Evolutionary conservation across 2,797 vertebrate genomes (phyloP), one percentile per base, ranked within the genome.

Genomic region (Zenarchopterus dispar): DNA sequence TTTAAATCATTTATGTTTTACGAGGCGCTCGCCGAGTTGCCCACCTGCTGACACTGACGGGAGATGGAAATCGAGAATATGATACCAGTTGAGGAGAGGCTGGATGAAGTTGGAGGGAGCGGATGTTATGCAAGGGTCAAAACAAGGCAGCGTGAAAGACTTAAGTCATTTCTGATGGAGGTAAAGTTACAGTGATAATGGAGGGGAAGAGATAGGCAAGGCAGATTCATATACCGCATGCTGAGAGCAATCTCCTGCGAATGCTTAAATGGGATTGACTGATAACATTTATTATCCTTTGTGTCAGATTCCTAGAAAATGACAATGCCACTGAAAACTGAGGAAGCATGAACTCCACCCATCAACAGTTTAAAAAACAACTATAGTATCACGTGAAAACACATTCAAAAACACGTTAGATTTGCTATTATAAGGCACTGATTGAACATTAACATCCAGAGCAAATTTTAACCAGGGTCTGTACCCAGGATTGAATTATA

Each of bases 1-100:
- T 66, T 16, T 88, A 43, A 89, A 90, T 88, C 56, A 89, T 88
- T 81, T 44, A 86, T 82, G 67, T 56, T 23, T 43, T 56, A 52
- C 9, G 15, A 67, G 75, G 64, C 42, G 16, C 52, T 61, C 4
- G 26, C 63, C 8, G 21, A 6, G 44, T 6, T 50, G 45, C 77
- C 81, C 74, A 82, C 78, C 78, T 78, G 81, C 77, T 77, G 74
- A 54, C 5, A 24, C 43, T 2, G 16, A 50, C 26, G 15, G 62
- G 66, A 65, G 68, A 73, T 67, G 56, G 73, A 70, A 70, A 75
- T 66, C 61, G 62, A 9, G 23, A 48, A 58, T 0, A 2, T 2
- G 47, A 53, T 28, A 5, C 21, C 0, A 2, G 56, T 54, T 5
- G 15, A 5, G 53, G 43, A 31, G 56, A 54, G 46, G 18, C 24